Percentiles rank a stretch among this genome's conserved stretches.
Conservation (phyloP, 2,797 vertebrate species). For the Corythornis leucogaster region DNA sequence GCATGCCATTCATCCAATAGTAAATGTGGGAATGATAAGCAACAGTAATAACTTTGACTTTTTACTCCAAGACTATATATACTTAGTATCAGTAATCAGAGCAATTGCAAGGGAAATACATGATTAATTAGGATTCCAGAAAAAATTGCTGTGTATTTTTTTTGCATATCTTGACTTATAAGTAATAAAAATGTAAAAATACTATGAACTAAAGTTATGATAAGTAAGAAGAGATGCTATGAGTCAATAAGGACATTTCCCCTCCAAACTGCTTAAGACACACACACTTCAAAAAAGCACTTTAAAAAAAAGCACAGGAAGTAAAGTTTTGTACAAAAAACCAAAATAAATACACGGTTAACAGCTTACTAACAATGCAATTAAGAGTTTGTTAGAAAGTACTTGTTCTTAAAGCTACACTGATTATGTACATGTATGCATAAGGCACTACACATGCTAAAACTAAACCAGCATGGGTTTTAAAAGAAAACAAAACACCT, state of each 20-base stretch:
- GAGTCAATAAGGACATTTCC: background rate
- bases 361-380: background rate
- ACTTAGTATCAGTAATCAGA: background rate
- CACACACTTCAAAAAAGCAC: background rate
- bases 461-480: background rate
- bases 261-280: background rate
- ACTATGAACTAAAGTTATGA: too few relatives aligned
- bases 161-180: background rate
- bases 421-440: background rate
- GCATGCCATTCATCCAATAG: background rate
- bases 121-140: background rate
- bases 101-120: background rate
- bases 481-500: background rate
- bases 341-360: background rate
- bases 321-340: background rate
- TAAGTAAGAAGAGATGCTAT: background rate
- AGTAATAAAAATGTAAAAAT: background rate
- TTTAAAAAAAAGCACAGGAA: background rate
- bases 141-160: background rate
- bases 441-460: background rate
- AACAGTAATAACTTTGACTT: background rate
- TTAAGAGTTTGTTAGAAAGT: background rate
- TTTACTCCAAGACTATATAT: background rate
- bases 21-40: background rate
- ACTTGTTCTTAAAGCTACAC: background rate